Conservation (phyloP, 2,797 vertebrate genomes). For the Phyllotis vaccarum region DNA sequence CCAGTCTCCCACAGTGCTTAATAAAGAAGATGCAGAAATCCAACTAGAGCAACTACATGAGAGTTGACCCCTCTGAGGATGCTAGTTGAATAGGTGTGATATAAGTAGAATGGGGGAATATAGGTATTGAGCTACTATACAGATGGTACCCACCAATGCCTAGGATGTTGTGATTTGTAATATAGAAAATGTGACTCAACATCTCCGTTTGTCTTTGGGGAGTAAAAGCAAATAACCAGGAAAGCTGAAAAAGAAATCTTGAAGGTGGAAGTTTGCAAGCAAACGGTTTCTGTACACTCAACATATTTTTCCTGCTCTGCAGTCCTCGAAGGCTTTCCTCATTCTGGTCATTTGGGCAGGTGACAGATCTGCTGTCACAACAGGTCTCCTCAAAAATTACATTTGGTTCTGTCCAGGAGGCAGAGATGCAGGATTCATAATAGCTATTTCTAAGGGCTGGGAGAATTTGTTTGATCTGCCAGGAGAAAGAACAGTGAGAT, state of each 20-base stretch:
- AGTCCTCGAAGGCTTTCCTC: conserved; percentile 52
- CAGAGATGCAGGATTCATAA: conserved; percentile 49
- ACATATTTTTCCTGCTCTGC: conserved; percentile 29
- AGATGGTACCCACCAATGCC: neutral
- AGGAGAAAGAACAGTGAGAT: conserved; percentile 35
- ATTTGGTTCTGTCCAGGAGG: conserved; percentile 61
- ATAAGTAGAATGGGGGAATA: neutral
- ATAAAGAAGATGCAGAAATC: neutral
- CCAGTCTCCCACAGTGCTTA: neutral
- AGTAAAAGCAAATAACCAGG: neutral
- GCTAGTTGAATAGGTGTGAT: neutral
- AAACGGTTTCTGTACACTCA: neutral
- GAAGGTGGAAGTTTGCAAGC: neutral
- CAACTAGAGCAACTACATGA: neutral
- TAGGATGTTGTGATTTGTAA: neutral
- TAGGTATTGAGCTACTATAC: neutral
- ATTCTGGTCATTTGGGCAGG: conserved; percentile 35
- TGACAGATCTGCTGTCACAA: conserved; percentile 69
- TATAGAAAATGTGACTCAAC: neutral
- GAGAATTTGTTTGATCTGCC: conserved; percentile 58
- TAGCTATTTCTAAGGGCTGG: conserved; percentile 41
- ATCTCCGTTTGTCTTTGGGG: conserved; percentile 21
- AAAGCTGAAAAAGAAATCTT: neutral
- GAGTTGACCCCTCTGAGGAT: neutral
- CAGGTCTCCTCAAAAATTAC: conserved; percentile 38